Conservation (phyloP, 2,797 vertebrate species). For the Heliangelus exortis region DNA sequence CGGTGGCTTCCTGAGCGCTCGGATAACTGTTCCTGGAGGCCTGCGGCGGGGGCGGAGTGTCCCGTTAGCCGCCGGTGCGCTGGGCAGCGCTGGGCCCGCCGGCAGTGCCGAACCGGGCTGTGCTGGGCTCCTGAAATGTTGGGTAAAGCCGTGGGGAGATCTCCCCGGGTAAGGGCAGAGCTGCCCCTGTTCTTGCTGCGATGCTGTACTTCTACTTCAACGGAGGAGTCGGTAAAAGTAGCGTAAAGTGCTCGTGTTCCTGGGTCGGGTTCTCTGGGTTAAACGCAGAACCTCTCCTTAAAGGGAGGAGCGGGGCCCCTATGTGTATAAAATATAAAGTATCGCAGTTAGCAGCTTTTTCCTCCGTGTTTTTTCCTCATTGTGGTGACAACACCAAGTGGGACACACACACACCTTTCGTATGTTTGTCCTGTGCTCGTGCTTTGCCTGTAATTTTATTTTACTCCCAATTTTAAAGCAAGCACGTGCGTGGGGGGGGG, state of each 20-base stretch:
- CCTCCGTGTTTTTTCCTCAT: rapidly evolving
- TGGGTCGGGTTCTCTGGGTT: not conserved
- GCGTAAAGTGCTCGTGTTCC: too few species aligned
- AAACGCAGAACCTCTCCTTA: rapidly evolving
- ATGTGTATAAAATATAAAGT: rapidly evolving
- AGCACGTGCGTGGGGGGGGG: not conserved
- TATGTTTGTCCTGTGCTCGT: rapidly evolving
- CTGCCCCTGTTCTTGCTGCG: rapidly evolving
- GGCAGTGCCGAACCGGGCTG: too few species aligned
- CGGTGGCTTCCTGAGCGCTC: rapidly evolving
- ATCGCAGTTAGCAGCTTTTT: rapidly evolving
- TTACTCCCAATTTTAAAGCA: rapidly evolving
- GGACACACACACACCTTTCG: rapidly evolving
- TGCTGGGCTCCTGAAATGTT: rapidly evolving
- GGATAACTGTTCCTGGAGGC: rapidly evolving
- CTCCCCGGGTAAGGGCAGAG: not conserved
- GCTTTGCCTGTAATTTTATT: not conserved
- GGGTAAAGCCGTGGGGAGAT: rapidly evolving
- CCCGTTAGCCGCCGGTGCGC: rapidly evolving
- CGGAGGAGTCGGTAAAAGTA: rapidly evolving
- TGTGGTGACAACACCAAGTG: rapidly evolving
- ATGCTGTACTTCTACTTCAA: rapidly evolving
- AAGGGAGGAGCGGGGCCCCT: rapidly evolving
- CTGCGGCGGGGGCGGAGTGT: not conserved
- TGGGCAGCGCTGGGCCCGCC: not conserved